Evolutionary conservation across 2,113 vertebrate species (phyloP).

Genomic region (Corythaeola cristata): DNA sequence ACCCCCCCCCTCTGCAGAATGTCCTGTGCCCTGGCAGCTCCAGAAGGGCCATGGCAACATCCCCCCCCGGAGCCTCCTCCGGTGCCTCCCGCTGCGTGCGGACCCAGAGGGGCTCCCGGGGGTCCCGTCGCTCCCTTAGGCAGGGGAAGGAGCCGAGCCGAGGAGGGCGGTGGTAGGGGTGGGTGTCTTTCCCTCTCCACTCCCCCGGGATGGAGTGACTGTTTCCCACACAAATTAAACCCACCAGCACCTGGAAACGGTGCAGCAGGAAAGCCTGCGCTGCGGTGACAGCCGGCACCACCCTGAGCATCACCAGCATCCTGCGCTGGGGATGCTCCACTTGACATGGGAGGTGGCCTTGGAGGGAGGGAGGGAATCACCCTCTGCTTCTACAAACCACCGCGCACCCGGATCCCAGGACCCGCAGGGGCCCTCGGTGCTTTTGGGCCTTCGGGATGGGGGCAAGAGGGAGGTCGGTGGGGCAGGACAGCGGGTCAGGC

Average conservation of each 20-base stretch:
- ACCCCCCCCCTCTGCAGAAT: too few relatives aligned
- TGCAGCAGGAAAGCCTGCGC: accelerated
- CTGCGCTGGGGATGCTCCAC: accelerated
- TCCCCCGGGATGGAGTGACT: accelerated
- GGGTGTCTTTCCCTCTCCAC: too few relatives aligned
- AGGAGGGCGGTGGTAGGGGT: accelerated
- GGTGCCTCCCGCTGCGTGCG: background rate
- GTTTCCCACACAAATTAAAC: background rate
- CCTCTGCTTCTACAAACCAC: background rate
- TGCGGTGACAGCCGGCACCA: background rate
- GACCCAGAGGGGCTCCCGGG: background rate
- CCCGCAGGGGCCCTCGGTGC: background rate
- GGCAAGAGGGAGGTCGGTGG: background rate
- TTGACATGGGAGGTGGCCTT: background rate
- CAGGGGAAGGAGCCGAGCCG: background rate
- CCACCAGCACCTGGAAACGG: accelerated
- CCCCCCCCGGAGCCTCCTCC: background rate
- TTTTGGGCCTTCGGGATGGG: background rate
- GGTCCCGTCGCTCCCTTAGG: background rate
- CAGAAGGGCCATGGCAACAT: too few relatives aligned
- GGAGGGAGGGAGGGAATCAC: background rate
- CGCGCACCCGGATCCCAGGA: accelerated
- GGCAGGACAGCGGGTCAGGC: accelerated
- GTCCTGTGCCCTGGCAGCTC: background rate
- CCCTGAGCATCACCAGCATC: accelerated